Base-by-base conservation (phyloP, 2,797 vertebrate genomes). In the Muscicapa comitata region DNA sequence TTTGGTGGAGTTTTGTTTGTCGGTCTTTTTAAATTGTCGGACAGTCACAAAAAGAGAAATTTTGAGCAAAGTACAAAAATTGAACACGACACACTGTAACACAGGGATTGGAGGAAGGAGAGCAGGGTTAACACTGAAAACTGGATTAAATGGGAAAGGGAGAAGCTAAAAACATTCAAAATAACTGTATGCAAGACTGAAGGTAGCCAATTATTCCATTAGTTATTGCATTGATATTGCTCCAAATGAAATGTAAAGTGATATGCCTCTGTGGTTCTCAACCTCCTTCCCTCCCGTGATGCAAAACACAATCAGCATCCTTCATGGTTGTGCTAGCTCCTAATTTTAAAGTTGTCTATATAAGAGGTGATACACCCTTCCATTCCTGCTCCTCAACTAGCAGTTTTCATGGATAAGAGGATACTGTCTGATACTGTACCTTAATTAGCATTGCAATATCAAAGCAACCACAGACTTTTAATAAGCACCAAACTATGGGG, bases 391-490 rank as follows among this genome's bases (percentile, higher is more conserved):
- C 63, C 37, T 90, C 55, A 79, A 66, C 67, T 0, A 0, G 24
- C 61, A 85, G 51, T 86, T 70, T 80, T 91, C 68, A 90, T 23
- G 55, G 72, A 51, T 53, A 77, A 55, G 33, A 72, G 57, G 88
- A 79, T 35, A 63, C 19, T 29, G 26, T 40, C 84, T 66, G 67
- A 67, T 19, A 45, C 81, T 82, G 38, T 72, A 63, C 47, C 48
- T 95, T 84, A 90, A 95, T 86, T 47, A 71, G 80, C 62, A 89
- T 45, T 91, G 74, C 65, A 82, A 5, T 70, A 86, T 55, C 66
- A 89, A 89, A 86, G 67, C 50, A 90, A 78, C 31, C 33, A 88
- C 61, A 94, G 65, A 79, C 26, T 88, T 80, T 29, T 62, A 95
- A 85, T 45, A 79, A 91, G 38, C 74, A 89, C 57, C 16, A 13